Evolutionary conservation across 2,888 invertebrate genomes (phyloP), one percentile per base, ranked within the genome.

Genomic region (Cheilosia variabilis): DNA sequence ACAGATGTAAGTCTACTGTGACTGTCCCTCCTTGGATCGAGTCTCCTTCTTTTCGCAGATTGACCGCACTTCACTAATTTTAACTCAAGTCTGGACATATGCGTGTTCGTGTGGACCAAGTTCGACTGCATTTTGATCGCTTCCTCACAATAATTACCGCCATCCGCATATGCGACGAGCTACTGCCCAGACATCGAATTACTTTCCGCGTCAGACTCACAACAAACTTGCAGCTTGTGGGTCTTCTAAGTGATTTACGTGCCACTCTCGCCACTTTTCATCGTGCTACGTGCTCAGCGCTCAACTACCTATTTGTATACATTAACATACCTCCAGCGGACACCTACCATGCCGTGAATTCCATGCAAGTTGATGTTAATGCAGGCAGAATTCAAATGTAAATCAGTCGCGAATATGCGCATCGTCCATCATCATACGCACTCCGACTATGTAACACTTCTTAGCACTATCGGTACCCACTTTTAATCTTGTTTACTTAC

Each of bases 171-270:
- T 37, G 22, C 22, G 22, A 69, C 58, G 34, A 43, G 22, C 47
- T 69, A 47, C 57, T 34, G 43, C 19, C 68, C 43, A 55, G 43
- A 45, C 24, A 45, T 34, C 27, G 31, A 58, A 50, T 37, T 58
- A 24, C 37, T 34, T 31, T 34, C 24, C 45, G 27, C 43, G 9
- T 47, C 47, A 19, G 31, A 19, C 34, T 57, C 58, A 19, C 58
- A 47, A 9, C 47, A 22, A 47, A 58, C 27, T 34, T 69, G 22
- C 31, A 34, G 34, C 57, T 22, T 60, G 60, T 41, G 19, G 50
- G 60, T 34, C 58, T 60, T 71, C 50, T 60, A 58, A 37, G 17
- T 71, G 71, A 71, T 71, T 60, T 71, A 71, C 58, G 63, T 60
- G 37, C 50, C 50, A 65, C n/a, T 50, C 22, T 19, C 19, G 31